Conservation (phyloP, 2,888 invertebrate species). For the Kuschelorhynchus macadamiae region DNA sequence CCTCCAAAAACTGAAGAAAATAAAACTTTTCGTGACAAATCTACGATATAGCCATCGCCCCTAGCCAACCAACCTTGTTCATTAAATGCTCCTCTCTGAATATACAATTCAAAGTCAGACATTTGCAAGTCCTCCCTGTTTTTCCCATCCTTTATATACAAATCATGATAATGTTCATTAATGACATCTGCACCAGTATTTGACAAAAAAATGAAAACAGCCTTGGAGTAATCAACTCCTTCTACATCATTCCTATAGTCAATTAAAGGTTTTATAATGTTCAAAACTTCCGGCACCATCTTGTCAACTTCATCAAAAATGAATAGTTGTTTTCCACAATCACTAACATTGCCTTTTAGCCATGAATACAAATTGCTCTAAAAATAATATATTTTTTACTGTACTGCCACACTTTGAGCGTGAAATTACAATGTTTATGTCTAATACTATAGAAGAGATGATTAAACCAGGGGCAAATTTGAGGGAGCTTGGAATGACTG, state of each 20-base stretch:
- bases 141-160: conserved; percentile 72
- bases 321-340: conserved; percentile 86
- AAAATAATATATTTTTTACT: too few relatives aligned
- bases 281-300: conserved; percentile 86
- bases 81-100: conserved; percentile 80
- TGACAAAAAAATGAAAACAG: conserved; percentile 91
- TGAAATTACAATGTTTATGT: too few relatives aligned
- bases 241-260: conserved; percentile 85
- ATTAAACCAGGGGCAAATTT: too few relatives aligned
- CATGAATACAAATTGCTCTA: conserved; percentile 69
- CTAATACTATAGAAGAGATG: too few relatives aligned
- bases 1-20: too few relatives aligned
- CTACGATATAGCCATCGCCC: too few relatives aligned
- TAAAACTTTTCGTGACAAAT: too few relatives aligned
- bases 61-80: conserved; percentile 70
- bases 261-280: conserved; percentile 88
- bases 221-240: conserved; percentile 81
- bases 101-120: conserved; percentile 80
- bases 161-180: conserved; percentile 72
- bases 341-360: conserved; percentile 75
- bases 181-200: conserved; percentile 90
- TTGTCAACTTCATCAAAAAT: conserved; percentile 98
- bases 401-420: too few relatives aligned
- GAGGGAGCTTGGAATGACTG: too few relatives aligned
- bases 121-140: conserved; percentile 76